Evolutionary conservation across 2,797 vertebrate species (phyloP).

Genomic region (Phalanger gymnotis): DNA sequence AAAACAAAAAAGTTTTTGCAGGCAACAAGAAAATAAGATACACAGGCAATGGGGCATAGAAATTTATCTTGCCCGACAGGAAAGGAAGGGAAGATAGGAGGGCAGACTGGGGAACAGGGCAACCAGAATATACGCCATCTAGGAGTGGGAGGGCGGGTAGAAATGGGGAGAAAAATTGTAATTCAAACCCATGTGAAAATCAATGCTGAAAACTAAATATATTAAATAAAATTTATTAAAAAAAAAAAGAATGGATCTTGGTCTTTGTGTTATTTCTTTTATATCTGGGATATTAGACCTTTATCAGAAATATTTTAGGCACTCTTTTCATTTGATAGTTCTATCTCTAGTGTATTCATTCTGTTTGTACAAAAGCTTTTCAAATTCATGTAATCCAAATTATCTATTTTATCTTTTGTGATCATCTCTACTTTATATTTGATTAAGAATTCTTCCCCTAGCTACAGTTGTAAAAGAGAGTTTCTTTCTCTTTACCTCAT

Average conservation of each 20-base stretch:
- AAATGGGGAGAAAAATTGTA: too few species aligned
- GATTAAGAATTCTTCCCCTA: neutral
- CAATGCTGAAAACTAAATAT: too few species aligned
- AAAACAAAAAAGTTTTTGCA: too few species aligned
- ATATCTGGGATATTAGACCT: neutral
- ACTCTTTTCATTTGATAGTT: neutral
- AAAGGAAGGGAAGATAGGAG: too few species aligned
- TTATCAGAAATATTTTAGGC: neutral
- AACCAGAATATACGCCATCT: too few species aligned
- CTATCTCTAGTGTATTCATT: neutral
- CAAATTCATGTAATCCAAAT: neutral
- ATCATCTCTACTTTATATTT: neutral
- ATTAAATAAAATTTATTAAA: too few species aligned
- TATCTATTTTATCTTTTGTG: neutral
- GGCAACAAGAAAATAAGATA: too few species aligned
- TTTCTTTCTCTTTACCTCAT: neutral
- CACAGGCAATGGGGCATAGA: too few species aligned
- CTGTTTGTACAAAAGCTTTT: neutral
- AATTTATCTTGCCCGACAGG: too few species aligned
- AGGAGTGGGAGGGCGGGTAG: too few species aligned
- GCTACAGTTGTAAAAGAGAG: neutral
- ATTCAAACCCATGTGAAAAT: too few species aligned
- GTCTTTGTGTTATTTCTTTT: neutral
- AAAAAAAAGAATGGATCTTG: neutral
- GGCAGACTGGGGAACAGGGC: too few species aligned